Percentiles rank a stretch among this genome's conserved stretches.
Conservation (phyloP, 2,113 vertebrate species). For the Xiphophorus hellerii region DNA sequence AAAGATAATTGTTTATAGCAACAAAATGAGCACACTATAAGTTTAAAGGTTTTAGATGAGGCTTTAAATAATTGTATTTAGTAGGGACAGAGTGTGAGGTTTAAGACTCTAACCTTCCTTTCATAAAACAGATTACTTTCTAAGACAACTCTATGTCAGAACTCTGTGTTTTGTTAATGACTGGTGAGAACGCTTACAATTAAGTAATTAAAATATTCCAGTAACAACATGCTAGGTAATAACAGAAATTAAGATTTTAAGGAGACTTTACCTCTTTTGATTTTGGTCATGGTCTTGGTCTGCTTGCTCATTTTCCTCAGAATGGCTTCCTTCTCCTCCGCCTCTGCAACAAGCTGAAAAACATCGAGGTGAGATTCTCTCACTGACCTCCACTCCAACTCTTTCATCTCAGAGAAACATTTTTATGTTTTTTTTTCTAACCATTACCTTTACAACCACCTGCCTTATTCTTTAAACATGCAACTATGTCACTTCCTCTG, state of each 20-base stretch:
- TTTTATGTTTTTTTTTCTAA: neutral
- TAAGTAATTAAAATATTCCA: neutral
- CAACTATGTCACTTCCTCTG: neutral
- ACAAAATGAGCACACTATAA: neutral
- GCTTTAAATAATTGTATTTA: neutral
- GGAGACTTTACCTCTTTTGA: conserved; percentile 77
- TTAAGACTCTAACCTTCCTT: neutral
- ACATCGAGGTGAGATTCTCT: neutral
- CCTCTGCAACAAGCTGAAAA: conserved; percentile 73
- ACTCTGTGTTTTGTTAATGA: too few species aligned
- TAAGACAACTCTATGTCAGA: neutral
- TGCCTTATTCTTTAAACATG: neutral
- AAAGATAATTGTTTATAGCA: neutral
- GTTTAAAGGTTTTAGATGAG: neutral
- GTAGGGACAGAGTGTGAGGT: neutral
- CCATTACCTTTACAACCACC: neutral
- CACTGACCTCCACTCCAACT: neutral
- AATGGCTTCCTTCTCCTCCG: conserved; percentile 71
- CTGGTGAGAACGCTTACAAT: neutral
- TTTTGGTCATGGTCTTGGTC: conserved; percentile 74
- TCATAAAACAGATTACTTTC: neutral
- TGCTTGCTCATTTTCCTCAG: conserved; percentile 69
- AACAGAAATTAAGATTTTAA: neutral
- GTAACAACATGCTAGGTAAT: neutral
- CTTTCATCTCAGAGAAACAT: too few species aligned